A percentile compares a stretch with the other conserved stretches of the same genome.
Conservation (phyloP, 2,888 invertebrate species). For the Drosophila tanythrix region DNA sequence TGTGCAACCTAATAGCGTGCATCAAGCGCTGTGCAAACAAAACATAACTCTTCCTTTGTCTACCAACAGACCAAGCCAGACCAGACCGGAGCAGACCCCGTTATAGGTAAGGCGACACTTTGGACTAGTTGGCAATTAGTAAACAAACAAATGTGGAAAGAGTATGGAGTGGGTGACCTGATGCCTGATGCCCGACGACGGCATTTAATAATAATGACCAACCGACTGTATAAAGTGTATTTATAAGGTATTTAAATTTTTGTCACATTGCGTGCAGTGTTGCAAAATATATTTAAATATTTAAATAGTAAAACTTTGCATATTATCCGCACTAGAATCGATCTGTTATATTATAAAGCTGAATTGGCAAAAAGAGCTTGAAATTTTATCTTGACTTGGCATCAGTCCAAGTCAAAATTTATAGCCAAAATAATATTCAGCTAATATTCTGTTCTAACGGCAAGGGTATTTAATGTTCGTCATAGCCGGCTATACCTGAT, state of each 20-base stretch:
- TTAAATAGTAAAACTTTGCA: not conserved
- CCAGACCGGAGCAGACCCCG: conserved; percentile 18
- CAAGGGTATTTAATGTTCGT: not conserved
- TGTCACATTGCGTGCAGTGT: not conserved
- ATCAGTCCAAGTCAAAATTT: not conserved
- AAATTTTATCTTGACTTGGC: not conserved
- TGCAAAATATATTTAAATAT: not conserved
- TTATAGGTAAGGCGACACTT: conserved; percentile 46
- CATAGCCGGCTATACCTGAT: not conserved
- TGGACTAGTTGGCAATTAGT: conserved; percentile 38
- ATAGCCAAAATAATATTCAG: not conserved
- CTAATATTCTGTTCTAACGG: not conserved
- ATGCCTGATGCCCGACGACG: conserved; percentile 20
- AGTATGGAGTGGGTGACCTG: conserved; percentile 14
- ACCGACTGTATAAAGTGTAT: not conserved
- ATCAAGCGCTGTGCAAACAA: conserved; percentile 33
- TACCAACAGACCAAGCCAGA: not conserved
- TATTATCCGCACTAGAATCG: not conserved
- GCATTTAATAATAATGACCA: conserved; percentile 24
- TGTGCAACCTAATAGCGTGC: conserved; percentile 29
- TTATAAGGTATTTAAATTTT: not conserved
- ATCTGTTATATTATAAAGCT: not conserved
- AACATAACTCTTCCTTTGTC: conserved; percentile 18
- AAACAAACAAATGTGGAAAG: conserved; percentile 32
- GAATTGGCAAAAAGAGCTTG: not conserved